Evolutionary conservation across 2,888 invertebrate genomes (phyloP).

Genomic region (Parochlus steinenii): DNA sequence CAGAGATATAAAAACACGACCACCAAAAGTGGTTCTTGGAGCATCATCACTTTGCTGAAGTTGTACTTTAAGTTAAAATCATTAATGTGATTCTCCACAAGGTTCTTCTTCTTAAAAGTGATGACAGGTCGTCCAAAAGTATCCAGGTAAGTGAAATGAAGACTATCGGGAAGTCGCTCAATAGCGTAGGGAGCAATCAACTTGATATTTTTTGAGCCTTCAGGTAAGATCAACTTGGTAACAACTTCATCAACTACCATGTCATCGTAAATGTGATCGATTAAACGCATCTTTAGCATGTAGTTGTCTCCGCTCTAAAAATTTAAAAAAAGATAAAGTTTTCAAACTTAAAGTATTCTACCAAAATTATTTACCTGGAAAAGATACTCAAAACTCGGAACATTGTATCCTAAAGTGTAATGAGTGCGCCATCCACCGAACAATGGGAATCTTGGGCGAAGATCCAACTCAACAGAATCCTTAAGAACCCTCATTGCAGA

Average conservation of each 20-base stretch:
- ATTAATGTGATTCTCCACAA: slow-evolving; percentile 93
- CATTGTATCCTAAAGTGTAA: slow-evolving; percentile 91
- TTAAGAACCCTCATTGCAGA: slow-evolving; percentile 77
- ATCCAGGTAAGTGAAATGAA: slow-evolving; percentile 89
- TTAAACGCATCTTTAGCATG: slow-evolving; percentile 77
- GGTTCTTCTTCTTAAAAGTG: slow-evolving; percentile 59
- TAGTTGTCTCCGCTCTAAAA: slow-evolving; percentile 60
- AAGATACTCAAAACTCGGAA: slow-evolving; percentile 92
- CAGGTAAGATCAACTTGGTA: slow-evolving; percentile 84
- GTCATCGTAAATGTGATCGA: slow-evolving; percentile 95
- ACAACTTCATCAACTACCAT: slow-evolving; percentile 83
- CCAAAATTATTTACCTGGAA: too few relatives aligned
- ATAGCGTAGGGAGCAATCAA: slow-evolving; percentile 69
- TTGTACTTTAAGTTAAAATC: slow-evolving; percentile 81
- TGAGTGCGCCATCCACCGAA: slow-evolving; percentile 99
- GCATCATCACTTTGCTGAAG: slow-evolving; percentile 69
- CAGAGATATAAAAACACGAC: slow-evolving; percentile 75
- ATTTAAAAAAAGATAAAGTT: too few relatives aligned
- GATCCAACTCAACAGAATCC: slow-evolving; percentile 86
- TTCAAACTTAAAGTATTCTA: too few relatives aligned
- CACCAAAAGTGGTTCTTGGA: slow-evolving; percentile 86
- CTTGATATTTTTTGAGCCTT: slow-evolving; percentile 71
- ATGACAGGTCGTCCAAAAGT: slow-evolving; percentile 85
- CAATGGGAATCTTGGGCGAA: slow-evolving; percentile 91
- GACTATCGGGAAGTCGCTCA: slow-evolving; percentile 49